Evolutionary conservation across 2,888 invertebrate genomes (phyloP).

Genomic region (Chelonus formosanus): DNA sequence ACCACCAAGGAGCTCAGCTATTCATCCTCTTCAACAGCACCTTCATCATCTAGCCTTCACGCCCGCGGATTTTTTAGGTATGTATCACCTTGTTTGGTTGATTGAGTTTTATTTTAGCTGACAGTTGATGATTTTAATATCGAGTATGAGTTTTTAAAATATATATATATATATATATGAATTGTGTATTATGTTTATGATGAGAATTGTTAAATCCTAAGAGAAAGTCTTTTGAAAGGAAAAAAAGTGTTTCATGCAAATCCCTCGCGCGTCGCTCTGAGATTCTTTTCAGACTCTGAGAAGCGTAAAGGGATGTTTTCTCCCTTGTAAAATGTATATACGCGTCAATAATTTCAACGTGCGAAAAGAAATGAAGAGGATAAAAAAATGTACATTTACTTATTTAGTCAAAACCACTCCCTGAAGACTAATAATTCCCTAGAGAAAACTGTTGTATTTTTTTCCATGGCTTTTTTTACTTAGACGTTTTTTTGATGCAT

Average conservation of each 20-base stretch:
- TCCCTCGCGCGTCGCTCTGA: conserved; percentile 40
- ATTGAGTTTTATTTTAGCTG: background rate
- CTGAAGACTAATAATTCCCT: conserved; percentile 55
- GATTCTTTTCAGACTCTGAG: conserved; percentile 38
- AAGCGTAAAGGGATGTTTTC: conserved; percentile 41
- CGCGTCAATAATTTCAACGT: conserved; percentile 39
- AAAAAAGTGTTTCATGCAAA: conserved; percentile 38
- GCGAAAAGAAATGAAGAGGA: conserved; percentile 37
- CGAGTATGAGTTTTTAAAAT: no score
- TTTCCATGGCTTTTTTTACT: conserved; percentile 2
- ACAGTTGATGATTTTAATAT: no score
- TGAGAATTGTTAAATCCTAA: conserved; percentile 23
- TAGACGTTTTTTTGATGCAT: background rate
- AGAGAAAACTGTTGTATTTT: conserved; percentile 42
- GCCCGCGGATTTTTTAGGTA: conserved; percentile 82
- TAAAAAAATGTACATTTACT: conserved; percentile 33
- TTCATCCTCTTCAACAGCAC: conserved; percentile 61
- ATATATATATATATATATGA: no score
- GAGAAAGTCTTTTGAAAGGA: conserved; percentile 24
- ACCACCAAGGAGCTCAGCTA: conserved; percentile 51
- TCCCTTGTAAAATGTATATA: conserved; percentile 41
- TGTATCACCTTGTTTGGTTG: conserved; percentile 54
- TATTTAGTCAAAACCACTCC: conserved; percentile 57
- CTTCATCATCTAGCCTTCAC: conserved; percentile 64
- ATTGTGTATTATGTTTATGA: no score